Conservation (phyloP, 1,140 invertebrate species). For the Heliconius hermathena region DNA sequence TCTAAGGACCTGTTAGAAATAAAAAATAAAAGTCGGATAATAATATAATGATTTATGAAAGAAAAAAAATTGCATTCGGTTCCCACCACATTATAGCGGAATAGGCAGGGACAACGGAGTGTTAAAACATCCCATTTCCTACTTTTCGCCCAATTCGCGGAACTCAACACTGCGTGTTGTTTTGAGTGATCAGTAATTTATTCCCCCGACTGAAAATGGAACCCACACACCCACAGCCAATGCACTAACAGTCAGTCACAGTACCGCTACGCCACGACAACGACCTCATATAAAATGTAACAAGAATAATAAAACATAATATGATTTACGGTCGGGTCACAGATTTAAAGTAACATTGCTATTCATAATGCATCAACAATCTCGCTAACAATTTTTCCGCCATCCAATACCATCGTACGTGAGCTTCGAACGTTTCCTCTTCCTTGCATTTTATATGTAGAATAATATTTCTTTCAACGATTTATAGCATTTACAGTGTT, state of each 20-base stretch:
- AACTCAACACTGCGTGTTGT: neutral
- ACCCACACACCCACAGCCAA: neutral
- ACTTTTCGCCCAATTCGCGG: neutral
- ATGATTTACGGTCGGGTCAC: neutral
- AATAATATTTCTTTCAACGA: constrained; percentile 15
- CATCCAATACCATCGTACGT: neutral
- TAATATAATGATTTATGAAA: no score
- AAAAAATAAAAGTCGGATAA: no score
- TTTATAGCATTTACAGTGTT: neutral
- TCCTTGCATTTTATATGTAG: constrained; percentile 2
- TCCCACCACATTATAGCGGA: neutral
- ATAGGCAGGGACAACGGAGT: neutral
- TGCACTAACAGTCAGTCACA: neutral
- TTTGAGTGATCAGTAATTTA: neutral
- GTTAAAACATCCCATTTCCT: neutral
- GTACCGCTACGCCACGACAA: neutral
- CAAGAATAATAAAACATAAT: constrained; percentile 1
- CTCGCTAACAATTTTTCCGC: constrained; percentile 12
- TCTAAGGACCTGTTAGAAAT: no score
- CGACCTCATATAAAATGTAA: neutral
- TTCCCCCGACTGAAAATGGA: neutral
- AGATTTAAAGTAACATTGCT: constrained; percentile 7
- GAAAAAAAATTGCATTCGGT: neutral
- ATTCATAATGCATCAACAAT: constrained; percentile 13
- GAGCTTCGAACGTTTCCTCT: constrained; percentile 3